Percentiles rank a stretch among this genome's conserved stretches.
phyloP scores from a whole-genome alignment of 2,113 vertebrate species.

The Gallinago undulata region DNA sequence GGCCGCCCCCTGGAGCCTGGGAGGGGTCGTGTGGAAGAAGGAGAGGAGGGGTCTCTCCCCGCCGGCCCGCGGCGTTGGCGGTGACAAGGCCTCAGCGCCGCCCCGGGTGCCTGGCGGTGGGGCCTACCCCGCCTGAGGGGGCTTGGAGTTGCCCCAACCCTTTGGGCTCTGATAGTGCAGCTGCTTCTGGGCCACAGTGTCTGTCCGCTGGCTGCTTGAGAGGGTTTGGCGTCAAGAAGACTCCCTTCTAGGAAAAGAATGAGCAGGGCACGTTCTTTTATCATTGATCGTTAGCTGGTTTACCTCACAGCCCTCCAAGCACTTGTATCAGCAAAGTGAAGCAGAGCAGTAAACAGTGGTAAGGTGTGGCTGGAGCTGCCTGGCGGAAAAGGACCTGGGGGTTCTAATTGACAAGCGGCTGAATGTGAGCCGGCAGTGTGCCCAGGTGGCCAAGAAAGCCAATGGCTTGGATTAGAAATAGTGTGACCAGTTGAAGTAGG shows the following conservation, averaged over 20 bases:
- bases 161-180: no score
- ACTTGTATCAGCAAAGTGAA: background rate
- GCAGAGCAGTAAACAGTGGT: background rate
- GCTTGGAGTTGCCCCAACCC: background rate
- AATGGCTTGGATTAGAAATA: no score
- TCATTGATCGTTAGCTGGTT: accelerated
- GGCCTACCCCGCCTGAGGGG: background rate
- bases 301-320: accelerated
- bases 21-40: accelerated
- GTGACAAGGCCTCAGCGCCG: background rate
- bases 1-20: accelerated
- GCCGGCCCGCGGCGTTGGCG: background rate
- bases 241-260: accelerated
- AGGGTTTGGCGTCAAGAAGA: accelerated
- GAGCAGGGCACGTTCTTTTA: accelerated
- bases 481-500: no score
- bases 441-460: no score
- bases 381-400: no score
- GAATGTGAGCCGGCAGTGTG: no score
- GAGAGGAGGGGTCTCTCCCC: background rate
- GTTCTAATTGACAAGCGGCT: no score
- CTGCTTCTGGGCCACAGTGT: background rate
- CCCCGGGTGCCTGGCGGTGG: background rate
- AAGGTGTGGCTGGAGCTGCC: no score
- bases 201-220: background rate